Base-by-base conservation (phyloP, 2,888 invertebrate genomes). In the Minunthozetes semirufus region DNA sequence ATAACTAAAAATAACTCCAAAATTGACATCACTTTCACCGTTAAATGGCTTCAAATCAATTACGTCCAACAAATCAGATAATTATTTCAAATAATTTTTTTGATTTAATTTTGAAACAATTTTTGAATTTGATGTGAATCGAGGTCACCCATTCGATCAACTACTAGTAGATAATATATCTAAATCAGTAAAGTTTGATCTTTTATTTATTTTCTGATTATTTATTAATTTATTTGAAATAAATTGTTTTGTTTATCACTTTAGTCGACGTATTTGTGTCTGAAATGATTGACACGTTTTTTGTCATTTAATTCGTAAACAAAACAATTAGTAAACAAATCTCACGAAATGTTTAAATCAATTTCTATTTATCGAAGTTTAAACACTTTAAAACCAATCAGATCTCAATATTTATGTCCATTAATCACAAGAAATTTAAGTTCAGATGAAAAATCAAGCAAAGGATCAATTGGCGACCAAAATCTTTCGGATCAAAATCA, bases 1-100 rank as follows among this genome's bases (percentile, higher is more conserved):
- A 50, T 50, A n/a, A 50, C 19, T 50, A n/a, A 50, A 17, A 50
- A 50, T 19, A 50, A 50, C 50, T 19, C 50, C n/a, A 50, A 50
- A 17, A 11, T 5, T 56, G 56, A 56, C 56, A 56, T 9, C 56
- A 56, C 56, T 56, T 56, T 56, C 56, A 56, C 56, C 56, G 56
- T 56, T 56, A 56, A 22, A 19, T 22, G 19, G 19, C 56, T 50
- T 17, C 17, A 50, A 17, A 22, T 22, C 56, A 56, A 56, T 56
- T 56, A 56, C 56, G 56, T 56, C 56, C 22, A 56, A 0, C 2
- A n/a, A 9, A 9, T 6, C n/a, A n/a, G n/a, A n/a, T n/a, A n/a
- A n/a, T n/a, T n/a, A n/a, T n/a, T n/a, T n/a, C n/a, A 50, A 5
- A 19, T 11, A n/a, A 50, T 11, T n/a, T 2, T 33, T 50, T n/a